These are phyloP conservation scores for Limnephilus auricula DNA, from an alignment of 2,888 invertebrate species.

Conservation along the genomic window DNA sequence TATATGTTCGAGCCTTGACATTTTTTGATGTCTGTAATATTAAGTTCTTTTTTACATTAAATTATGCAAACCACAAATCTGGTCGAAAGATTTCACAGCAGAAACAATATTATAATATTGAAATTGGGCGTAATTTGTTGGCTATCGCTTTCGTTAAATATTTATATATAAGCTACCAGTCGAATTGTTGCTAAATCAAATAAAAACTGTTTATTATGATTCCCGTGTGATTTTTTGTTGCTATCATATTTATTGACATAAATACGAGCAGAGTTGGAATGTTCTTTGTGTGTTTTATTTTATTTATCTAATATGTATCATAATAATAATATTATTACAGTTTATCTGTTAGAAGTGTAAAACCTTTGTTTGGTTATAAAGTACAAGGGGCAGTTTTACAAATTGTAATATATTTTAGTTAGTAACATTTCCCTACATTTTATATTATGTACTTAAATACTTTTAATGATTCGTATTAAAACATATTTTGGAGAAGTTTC, in stretches of 20 bases:
- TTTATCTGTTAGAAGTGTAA: background rate
- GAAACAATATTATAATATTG: background rate
- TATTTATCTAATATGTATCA: background rate
- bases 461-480: background rate
- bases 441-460: background rate
- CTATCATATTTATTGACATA: background rate
- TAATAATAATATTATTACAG: background rate
- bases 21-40: background rate
- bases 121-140: too few relatives aligned
- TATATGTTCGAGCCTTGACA: background rate
- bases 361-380: background rate
- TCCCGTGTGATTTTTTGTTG: too few relatives aligned
- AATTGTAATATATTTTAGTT: background rate
- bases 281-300: background rate
- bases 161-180: too few relatives aligned
- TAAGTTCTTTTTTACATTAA: background rate
- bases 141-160: too few relatives aligned
- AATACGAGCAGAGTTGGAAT: background rate
- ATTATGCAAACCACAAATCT: background rate
- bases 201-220: too few relatives aligned
- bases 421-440: background rate
- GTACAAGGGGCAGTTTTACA: background rate
- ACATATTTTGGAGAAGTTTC: too few relatives aligned
- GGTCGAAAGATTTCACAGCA: background rate
- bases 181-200: too few relatives aligned